Evolutionary conservation across 2,797 vertebrate species (phyloP).

Genomic region (Lepilemur septentrionalis): DNA sequence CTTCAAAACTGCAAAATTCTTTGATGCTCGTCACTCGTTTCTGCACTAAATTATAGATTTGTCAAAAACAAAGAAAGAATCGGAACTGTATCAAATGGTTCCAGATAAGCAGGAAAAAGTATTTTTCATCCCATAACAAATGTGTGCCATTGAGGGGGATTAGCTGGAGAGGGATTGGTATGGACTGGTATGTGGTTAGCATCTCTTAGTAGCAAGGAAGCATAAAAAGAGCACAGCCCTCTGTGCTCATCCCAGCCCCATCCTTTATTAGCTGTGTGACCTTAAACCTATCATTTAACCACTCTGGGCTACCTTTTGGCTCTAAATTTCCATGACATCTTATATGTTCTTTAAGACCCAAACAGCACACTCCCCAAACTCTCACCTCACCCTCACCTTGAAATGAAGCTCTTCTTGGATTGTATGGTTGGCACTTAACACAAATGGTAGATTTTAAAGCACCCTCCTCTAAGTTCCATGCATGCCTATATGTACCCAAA

Average conservation of each 20-base stretch:
- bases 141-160: background rate
- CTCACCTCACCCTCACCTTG: background rate
- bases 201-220: background rate
- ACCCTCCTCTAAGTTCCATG: background rate
- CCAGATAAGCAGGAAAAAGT: background rate
- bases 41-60: background rate
- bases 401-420: background rate
- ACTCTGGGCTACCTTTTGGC: background rate
- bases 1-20: background rate
- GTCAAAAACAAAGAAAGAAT: constrained; percentile 34
- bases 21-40: background rate
- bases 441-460: background rate
- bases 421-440: background rate
- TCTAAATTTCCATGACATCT: background rate
- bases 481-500: background rate
- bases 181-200: background rate
- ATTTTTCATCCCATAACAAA: background rate
- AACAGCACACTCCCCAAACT: background rate
- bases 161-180: background rate
- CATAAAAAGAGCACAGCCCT: background rate
- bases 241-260: background rate
- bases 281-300: background rate
- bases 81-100: background rate
- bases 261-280: background rate
- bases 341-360: background rate